Base-by-base conservation (phyloP, 35 echinoderm and acorn worm genomes). In the Ptychodera flava region DNA sequence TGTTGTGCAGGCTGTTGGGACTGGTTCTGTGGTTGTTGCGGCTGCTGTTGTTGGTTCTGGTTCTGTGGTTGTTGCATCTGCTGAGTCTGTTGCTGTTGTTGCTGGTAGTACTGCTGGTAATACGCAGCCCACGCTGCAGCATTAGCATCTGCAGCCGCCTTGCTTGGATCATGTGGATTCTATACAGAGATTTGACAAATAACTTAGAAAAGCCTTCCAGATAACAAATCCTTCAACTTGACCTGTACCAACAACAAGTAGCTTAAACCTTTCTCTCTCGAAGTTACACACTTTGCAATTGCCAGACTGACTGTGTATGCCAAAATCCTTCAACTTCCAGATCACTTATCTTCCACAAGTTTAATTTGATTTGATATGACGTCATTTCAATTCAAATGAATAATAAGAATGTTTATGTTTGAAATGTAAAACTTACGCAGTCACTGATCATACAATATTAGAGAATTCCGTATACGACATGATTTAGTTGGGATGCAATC, bases 101-200 rank as follows among this genome's bases (percentile, higher is more conserved):
- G 82, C 16, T 34, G 82, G 35, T 83, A 83, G 82, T 36, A 83
- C 35, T 83, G 82, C 1, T 34, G 33, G 37, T 83, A 83, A 30
- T 83, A 83, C n/a, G 82, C 34, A 28, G 82, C 82, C 82, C 82
- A 83, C 12, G 82, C 82, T 64, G 45, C 45, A 64, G 45, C 45
- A 64, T 64, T 64, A 22, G 45, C 45, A 64, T 64, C 45, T 64
- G 45, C 45, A 15, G 82, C 82, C 35, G 37, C 37, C 37, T 34
- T 83, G 82, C 37, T 36, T 14, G 82, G 34, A 34, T 83, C 33
- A 28, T 34, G 37, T 16, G 34, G 82, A 34, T 83, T 34, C 37
- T 37, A 27, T 32, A 82, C 0, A 80, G 33, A 79, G 78, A 10
- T 10, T 10, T n/a, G 33, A 79, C 1, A 28, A 30, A 28, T 10